These are phyloP conservation scores for Erpornis zantholeuca DNA, from an alignment of 2,113 vertebrate genomes.

Conservation along the genomic window DNA sequence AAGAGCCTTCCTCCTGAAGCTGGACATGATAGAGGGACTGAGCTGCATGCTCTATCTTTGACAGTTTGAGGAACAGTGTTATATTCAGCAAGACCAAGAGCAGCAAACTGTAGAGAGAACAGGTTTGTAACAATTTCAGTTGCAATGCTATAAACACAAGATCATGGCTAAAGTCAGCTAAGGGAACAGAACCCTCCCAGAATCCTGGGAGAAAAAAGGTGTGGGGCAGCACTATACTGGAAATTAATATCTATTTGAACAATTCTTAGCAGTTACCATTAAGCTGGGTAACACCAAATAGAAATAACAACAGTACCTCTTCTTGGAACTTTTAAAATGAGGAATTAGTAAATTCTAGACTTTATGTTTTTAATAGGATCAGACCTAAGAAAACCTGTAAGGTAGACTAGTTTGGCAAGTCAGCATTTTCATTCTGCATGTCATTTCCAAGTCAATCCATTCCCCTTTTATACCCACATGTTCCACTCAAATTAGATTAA, in stretches of 20 bases:
- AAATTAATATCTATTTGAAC: background rate
- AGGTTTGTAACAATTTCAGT: background rate
- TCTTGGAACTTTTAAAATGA: background rate
- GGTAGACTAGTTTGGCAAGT: background rate
- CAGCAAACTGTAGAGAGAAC: slow-evolving; percentile 77
- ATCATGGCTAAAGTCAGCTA: background rate
- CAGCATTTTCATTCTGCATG: background rate
- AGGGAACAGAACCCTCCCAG: background rate
- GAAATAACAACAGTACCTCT: background rate
- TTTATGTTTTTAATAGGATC: background rate
- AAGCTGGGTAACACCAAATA: background rate
- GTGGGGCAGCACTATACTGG: background rate
- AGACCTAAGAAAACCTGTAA: background rate
- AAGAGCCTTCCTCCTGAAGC: slow-evolving; percentile 70
- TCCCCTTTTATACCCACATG: background rate
- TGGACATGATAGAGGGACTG: slow-evolving; percentile 83
- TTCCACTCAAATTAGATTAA: background rate
- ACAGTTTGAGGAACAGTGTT: slow-evolving; percentile 90
- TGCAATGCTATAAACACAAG: background rate
- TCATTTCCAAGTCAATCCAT: background rate
- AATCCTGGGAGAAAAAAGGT: background rate
- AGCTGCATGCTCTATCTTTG: slow-evolving; percentile 91
- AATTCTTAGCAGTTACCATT: background rate
- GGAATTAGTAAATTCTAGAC: background rate
- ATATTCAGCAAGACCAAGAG: slow-evolving; percentile 89